Evolutionary conservation across 92 coral and sea anemone species (phyloP).

Genomic region (Montipora capitata): DNA sequence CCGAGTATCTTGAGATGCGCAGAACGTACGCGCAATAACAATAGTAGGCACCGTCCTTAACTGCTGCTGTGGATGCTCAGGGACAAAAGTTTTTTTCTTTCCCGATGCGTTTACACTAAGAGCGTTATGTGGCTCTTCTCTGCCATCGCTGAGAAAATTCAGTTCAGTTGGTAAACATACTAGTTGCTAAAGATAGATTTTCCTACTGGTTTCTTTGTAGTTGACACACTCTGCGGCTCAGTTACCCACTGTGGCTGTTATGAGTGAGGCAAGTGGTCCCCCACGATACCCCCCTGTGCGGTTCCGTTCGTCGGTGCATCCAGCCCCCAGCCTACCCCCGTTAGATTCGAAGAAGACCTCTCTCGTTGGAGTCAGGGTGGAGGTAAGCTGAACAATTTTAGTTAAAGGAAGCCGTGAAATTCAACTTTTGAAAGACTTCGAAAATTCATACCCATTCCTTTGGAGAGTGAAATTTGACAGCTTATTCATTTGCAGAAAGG

Average conservation of each 20-base stretch:
- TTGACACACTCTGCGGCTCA: slow-evolving; percentile 91
- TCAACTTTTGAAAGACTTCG: too few relatives aligned
- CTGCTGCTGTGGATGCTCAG: too few relatives aligned
- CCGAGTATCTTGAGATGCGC: too few relatives aligned
- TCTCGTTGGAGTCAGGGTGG: slow-evolving; percentile 87
- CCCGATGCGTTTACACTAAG: too few relatives aligned
- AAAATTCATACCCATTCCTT: too few relatives aligned
- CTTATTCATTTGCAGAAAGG: too few relatives aligned
- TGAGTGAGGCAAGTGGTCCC: slow-evolving; percentile 93
- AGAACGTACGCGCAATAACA: too few relatives aligned
- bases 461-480: too few relatives aligned
- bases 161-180: not conserved
- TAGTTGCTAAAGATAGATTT: too few relatives aligned
- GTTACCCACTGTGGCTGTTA: slow-evolving; percentile 96
- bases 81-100: too few relatives aligned
- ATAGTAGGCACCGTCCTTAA: too few relatives aligned
- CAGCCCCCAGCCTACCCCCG: slow-evolving; percentile 93
- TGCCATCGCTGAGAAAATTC: not conserved
- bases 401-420: not conserved
- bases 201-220: slow-evolving; percentile 14
- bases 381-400: slow-evolving; percentile 50
- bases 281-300: slow-evolving; percentile 95
- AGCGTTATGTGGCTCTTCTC: not conserved
- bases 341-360: slow-evolving; percentile 85
- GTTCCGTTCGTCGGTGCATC: slow-evolving; percentile 97